phyloP scores from a whole-genome alignment of 2,888 invertebrate species.

The Stenichneumon culpator region DNA sequence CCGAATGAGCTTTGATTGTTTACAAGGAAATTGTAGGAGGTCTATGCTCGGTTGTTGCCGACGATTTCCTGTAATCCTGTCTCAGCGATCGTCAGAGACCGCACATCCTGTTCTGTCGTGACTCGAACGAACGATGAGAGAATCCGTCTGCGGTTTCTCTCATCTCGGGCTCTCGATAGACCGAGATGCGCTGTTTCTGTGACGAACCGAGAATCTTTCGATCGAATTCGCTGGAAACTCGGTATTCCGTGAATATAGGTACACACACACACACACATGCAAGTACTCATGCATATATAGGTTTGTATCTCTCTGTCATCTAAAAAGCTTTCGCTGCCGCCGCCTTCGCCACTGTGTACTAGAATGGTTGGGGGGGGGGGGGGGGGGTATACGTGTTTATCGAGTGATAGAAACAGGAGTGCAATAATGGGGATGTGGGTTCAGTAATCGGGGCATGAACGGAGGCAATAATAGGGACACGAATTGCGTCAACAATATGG shows the following conservation, averaged over 20 bases:
- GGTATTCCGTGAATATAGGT: constrained; percentile 17
- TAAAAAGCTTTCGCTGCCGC: too few relatives aligned
- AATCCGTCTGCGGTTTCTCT: constrained; percentile 12
- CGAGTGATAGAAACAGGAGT: too few relatives aligned
- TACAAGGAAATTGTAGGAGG: constrained; percentile 72
- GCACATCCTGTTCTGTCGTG: constrained; percentile 60
- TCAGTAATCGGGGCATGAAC: too few relatives aligned
- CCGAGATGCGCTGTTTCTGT: constrained; percentile 3
- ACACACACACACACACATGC: not conserved
- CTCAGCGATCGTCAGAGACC: constrained; percentile 53
- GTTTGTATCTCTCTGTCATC: too few relatives aligned
- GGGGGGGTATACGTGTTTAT: too few relatives aligned
- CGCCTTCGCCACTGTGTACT: too few relatives aligned
- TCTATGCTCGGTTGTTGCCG: constrained; percentile 56
- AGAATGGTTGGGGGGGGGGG: too few relatives aligned
- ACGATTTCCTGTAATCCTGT: constrained; percentile 51
- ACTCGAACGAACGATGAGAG: constrained; percentile 52
- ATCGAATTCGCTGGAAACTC: constrained; percentile 50
- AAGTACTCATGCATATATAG: not conserved
- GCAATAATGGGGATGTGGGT: too few relatives aligned
- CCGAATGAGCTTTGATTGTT: constrained; percentile 68
- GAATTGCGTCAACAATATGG: too few relatives aligned
- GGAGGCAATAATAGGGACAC: too few relatives aligned
- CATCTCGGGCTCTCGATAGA: constrained; percentile 3
- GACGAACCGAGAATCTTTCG: constrained; percentile 22